A percentile compares a stretch with the other conserved stretches of the same genome.
phyloP scores from a whole-genome alignment of 2,113 vertebrate genomes.

The Chaetorhynchus papuensis region DNA sequence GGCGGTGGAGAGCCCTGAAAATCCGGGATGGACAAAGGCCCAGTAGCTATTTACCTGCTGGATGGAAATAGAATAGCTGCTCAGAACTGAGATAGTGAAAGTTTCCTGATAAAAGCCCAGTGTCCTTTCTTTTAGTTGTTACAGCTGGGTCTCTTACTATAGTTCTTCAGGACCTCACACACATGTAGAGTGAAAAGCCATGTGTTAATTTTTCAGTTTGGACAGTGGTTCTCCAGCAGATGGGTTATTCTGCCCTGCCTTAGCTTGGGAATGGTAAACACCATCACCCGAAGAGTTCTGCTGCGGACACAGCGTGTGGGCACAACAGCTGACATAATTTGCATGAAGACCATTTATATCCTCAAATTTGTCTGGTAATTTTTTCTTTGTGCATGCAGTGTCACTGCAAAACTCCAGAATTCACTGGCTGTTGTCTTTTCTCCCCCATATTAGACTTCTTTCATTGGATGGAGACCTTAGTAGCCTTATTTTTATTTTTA shows the following conservation, averaged over 20 bases:
- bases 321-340: constrained; percentile 9
- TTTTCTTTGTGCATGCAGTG: neutral
- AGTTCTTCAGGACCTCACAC: neutral
- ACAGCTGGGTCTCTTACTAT: neutral
- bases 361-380: neutral
- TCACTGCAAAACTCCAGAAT: neutral
- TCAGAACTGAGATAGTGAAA: neutral
- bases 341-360: constrained; percentile 41
- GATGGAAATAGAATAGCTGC: neutral
- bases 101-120: neutral
- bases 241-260: neutral
- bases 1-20: neutral
- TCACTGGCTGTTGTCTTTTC: neutral
- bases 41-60: neutral
- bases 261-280: neutral
- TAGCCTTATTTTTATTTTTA: neutral
- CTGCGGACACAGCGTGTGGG: neutral
- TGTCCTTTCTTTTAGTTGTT: neutral
- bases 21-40: neutral
- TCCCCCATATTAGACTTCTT: neutral
- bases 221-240: neutral
- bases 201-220: neutral
- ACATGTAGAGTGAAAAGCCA: neutral
- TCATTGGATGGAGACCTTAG: neutral
- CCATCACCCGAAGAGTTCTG: neutral